phyloP scores from a whole-genome alignment of 2,888 invertebrate species.

The Odontocolon sp. region DNA sequence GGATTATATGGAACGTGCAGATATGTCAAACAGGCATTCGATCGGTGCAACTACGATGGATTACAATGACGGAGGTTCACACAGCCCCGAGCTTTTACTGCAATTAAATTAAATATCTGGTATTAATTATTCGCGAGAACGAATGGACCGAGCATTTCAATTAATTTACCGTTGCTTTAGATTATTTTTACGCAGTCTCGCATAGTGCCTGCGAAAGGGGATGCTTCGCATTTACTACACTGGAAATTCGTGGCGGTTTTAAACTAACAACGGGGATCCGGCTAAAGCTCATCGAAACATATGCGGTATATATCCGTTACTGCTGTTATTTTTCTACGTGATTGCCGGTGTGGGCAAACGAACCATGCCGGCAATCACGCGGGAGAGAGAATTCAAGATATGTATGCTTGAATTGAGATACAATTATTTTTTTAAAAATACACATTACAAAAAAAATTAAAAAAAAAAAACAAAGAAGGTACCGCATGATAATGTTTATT shows the following conservation, averaged over 20 bases:
- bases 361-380: too few relatives aligned
- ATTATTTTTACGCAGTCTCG: constrained; percentile 72
- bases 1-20: not conserved
- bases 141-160: constrained; percentile 72
- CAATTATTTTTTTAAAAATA: too few relatives aligned
- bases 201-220: constrained; percentile 31
- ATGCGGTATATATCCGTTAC: constrained; percentile 55
- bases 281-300: constrained; percentile 44
- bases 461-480: too few relatives aligned
- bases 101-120: constrained; percentile 79
- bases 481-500: too few relatives aligned
- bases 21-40: constrained; percentile 24
- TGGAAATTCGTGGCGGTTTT: not conserved
- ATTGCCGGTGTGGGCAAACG: constrained; percentile 1
- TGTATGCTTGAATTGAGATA: too few relatives aligned
- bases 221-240: not conserved
- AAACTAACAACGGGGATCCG: not conserved
- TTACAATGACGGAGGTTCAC: not conserved
- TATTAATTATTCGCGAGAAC: constrained; percentile 75
- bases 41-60: not conserved
- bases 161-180: constrained; percentile 75
- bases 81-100: constrained; percentile 39
- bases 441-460: too few relatives aligned
- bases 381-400: too few relatives aligned
- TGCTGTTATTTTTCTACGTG: constrained; percentile 26